phyloP scores from a whole-genome alignment of 2,888 invertebrate genomes.

The Diaphora mendica region DNA sequence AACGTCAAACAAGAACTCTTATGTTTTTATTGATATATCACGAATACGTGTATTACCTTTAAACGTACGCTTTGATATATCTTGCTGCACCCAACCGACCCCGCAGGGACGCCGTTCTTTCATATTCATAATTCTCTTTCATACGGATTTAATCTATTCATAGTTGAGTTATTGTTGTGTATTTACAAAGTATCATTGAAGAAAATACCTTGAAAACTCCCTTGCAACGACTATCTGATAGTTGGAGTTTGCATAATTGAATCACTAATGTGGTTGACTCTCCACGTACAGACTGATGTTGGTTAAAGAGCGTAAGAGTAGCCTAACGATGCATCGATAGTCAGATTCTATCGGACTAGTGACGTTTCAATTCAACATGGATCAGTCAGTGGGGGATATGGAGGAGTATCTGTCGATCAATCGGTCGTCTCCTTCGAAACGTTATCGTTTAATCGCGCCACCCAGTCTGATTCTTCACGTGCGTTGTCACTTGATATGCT shows the following conservation, averaged over 20 bases:
- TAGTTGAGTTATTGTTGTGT: constrained; percentile 64
- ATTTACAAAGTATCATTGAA: constrained; percentile 66
- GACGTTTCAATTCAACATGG: constrained; percentile 85
- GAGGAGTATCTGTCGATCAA: constrained; percentile 68
- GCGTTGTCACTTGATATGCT: constrained; percentile 40
- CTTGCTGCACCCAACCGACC: constrained; percentile 57
- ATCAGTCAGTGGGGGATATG: constrained; percentile 68
- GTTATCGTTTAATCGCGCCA: constrained; percentile 62
- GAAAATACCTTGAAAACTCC: constrained; percentile 65
- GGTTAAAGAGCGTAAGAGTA: constrained; percentile 63
- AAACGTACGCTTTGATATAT: constrained; percentile 67
- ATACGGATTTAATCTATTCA: constrained; percentile 57
- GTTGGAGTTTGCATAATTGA: constrained; percentile 78
- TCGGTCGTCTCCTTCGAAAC: constrained; percentile 53
- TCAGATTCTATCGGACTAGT: constrained; percentile 76
- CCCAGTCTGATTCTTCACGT: constrained; percentile 58
- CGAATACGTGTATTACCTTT: constrained; percentile 59
- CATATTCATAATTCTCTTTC: constrained; percentile 58
- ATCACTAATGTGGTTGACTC: constrained; percentile 74
- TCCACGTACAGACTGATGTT: constrained; percentile 62
- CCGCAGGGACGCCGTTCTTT: constrained; percentile 49
- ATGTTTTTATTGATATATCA: constrained; percentile 68
- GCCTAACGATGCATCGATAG: constrained; percentile 83
- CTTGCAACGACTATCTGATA: constrained; percentile 74
- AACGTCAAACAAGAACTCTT: constrained; percentile 39